Base-by-base conservation (phyloP, 1,140 invertebrate species). In the Arion vulgaris region DNA sequence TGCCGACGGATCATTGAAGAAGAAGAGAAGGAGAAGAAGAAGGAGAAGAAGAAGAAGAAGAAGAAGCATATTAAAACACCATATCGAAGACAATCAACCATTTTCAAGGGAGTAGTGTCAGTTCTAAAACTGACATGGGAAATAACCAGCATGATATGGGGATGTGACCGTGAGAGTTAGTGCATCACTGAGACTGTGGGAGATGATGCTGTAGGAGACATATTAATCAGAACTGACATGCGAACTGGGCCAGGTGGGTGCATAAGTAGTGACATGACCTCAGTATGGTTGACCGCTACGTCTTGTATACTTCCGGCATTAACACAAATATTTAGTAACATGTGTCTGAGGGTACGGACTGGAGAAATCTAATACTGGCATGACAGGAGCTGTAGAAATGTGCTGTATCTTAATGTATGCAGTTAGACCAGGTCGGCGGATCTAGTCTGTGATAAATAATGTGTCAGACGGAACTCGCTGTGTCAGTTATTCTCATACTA, bases 181-280 rank as follows among this genome's bases (percentile, higher is more conserved):
- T 57, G 23, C 51, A 57, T 17, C n/a, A 2, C 62, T 7, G 62
- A 28, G 62, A 66, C 7, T 34, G 51, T 57, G 51, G 5, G n/a
- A 28, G 62, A 66, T 66, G 2, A 1, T 34, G 5, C 28, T 32
- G 62, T 17, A 66, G 17, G 62, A 32, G 62, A 23, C 7, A 28
- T 5, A 17, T 66, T 66, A 66, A 66, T 66, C 62, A 66, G 62
- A 66, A 66, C 62, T 66, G 62, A 66, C 62, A 66, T 66, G 62
- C 62, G n/a, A 5, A 32, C 62, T 32, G 62, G 19, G 62, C 62
- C 28, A 28, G n/a, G 62, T 66, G n/a, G 62, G 62, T 66, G 62
- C 62, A 66, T 7, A 7, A 2, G 28, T 28, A 32, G 62, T 66
- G n/a, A 32, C 28, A 66, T 66, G 62, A 66, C 62, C 62, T 28